phyloP scores from a whole-genome alignment of 1,140 invertebrate species.

The Oppia nitens region DNA sequence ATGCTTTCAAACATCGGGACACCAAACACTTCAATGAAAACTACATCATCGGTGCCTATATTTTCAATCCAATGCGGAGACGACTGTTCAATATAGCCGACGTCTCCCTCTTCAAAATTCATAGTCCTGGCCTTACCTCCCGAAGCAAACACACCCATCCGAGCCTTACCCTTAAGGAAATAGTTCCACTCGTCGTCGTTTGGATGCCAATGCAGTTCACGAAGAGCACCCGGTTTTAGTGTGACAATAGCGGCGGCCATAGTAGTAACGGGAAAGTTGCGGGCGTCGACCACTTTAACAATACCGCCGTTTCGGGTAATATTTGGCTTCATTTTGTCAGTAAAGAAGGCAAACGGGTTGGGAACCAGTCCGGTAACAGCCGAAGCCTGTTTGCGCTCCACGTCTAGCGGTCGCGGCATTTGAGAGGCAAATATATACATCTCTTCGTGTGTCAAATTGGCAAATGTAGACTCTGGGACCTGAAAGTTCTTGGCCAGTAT shows the following conservation, averaged over 20 bases:
- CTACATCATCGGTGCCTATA: neutral
- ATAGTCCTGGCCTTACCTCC: neutral
- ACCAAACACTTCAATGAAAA: neutral
- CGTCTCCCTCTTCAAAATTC: neutral
- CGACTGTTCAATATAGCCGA: neutral
- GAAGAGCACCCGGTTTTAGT: neutral
- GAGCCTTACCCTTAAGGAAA: neutral
- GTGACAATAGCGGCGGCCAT: neutral
- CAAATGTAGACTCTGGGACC: neutral
- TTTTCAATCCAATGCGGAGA: neutral
- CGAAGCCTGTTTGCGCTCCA: too few species aligned
- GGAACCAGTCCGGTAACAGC: too few species aligned
- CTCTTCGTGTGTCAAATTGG: neutral
- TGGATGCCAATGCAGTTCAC: neutral
- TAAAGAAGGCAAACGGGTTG: too few species aligned
- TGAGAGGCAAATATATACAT: neutral
- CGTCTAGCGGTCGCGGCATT: too few species aligned
- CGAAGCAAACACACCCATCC: neutral
- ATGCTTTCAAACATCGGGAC: neutral
- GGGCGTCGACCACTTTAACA: neutral
- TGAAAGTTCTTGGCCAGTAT: neutral
- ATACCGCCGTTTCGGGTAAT: neutral
- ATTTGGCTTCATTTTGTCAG: neutral
- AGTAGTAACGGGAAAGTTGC: neutral
- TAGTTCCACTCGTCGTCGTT: neutral